Evolutionary conservation across 2,888 invertebrate species (phyloP), one percentile per base, ranked within the genome.

Genomic region (Cyclophora albipunctata): DNA sequence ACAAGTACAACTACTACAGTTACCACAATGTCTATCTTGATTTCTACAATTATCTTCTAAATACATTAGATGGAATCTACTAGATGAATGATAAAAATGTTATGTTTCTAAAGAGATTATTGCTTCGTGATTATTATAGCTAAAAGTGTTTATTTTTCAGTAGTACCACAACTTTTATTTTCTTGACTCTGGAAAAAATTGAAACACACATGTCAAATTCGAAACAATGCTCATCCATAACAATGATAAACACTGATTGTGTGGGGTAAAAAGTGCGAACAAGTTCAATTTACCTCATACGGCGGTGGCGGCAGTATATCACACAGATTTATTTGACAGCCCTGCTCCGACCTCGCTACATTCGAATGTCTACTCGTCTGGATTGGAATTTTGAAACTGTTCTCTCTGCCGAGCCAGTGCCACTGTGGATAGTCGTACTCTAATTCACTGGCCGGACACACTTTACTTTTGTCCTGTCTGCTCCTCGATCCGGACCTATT

Each of bases 261-360:
- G 52, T 57, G 50, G 56, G 63, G 58, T 57, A 68, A 66, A 72
- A 71, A 74, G 67, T 67, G 68, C 69, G 75, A 73, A 74, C 71
- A 75, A 74, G 64, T 77, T 78, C 79, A 82, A 78, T 76, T 81
- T 82, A 87, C 88, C 86, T 91, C 91, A 75, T 91, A 91, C 60
- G 91, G 91, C 43, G 91, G 91, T 61, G 91, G 91, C 54, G 91
- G 91, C 62, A 92, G 73, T 90, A 91, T 91, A 80, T 92, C 91
- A 80, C 91, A 91, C 83, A 91, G 91, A 81, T 91, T 92, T 71
- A 90, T 85, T 81, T 90, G 90, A 82, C 88, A 88, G 75, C 87
- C 83, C 71, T 86, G 87, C 66, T 87, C 88, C 68, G 86, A 84
- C 73, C 83, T 81, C 69, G 82, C 79, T 65, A 82, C 81, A 66